Evolutionary conservation across 2,888 invertebrate species (phyloP), one percentile per base, ranked within the genome.

Genomic region (Boloria euphrosyne): DNA sequence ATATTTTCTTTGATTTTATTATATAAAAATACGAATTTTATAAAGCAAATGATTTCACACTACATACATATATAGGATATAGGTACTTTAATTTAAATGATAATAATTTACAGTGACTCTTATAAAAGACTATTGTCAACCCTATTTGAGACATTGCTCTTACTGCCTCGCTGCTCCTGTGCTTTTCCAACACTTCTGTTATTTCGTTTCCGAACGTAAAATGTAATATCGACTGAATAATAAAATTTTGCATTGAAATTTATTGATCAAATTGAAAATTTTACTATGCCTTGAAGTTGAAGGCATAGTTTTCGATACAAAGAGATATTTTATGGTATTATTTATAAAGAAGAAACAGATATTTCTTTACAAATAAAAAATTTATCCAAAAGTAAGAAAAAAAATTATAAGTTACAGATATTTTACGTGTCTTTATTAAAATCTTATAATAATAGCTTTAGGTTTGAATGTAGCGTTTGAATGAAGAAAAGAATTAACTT

Each of bases 191-290:
- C 65, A 67, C 67, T 69, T 71, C 50, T 72, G 63, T 68, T 70
- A 68, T 68, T 70, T 57, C 68, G 57, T 57, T 62, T 66, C 67
- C 60, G 72, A 71, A 72, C 69, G 69, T 71, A 69, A 69, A 68
- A 70, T 68, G 70, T 70, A 70, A 71, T 71, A 71, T 71, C 70
- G 62, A 64, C 66, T 60, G 67, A 65, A 70, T 68, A 68, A 68
- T 65, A 68, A 62, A 70, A 70, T 70, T 63, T 53, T 63, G 52
- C 58, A 61, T 55, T 18, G 57, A 55, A 60, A 63, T 68, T 63
- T 70, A 70, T 70, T 62, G 65, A 65, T 70, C 60, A 43, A 58
- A 65, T 54, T 59, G 27, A 49, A 49, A 47, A 59, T 59, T 49
- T 49, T 49, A 57, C 46, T 57, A 57, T 46, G 22, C 44, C 55